These are phyloP conservation scores for Frieseomelitta varia DNA, from an alignment of 1,140 invertebrate genomes.

Conservation along the genomic window DNA sequence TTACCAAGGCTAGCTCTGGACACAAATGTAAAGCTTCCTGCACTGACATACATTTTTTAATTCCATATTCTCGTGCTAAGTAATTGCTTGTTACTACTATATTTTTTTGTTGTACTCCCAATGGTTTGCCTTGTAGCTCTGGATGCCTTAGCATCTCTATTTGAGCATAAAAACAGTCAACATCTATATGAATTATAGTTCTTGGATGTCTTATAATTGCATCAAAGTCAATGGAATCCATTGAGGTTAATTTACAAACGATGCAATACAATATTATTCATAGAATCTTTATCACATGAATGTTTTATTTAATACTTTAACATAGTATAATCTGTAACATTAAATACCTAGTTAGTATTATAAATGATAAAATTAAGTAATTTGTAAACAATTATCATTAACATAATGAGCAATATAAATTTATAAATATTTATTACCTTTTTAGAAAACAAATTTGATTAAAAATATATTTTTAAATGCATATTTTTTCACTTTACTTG, in stretches of 20 bases:
- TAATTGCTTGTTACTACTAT: conserved; percentile 92
- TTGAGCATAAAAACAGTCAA: conserved; percentile 93
- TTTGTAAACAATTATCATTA: not conserved
- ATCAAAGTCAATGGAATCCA: conserved; percentile 75
- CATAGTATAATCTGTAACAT: conserved; percentile 41
- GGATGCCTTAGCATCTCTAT: conserved; percentile 89
- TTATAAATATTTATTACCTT: conserved; percentile 16
- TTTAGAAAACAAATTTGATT: not conserved
- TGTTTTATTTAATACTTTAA: conserved; percentile 24
- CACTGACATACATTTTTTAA: conserved; percentile 89
- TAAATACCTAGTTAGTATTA: not conserved
- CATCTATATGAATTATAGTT: conserved; percentile 89
- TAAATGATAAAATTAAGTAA: not conserved
- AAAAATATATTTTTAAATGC: conserved; percentile 3
- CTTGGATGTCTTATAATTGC: conserved; percentile 81
- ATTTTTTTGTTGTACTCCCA: conserved; percentile 91
- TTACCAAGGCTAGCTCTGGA: conserved; percentile 86
- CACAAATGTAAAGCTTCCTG: conserved; percentile 87
- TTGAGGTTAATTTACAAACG: conserved; percentile 55
- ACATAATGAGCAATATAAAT: not conserved
- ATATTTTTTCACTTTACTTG: conserved; percentile 2
- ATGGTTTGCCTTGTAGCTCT: conserved; percentile 84
- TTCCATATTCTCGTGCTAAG: conserved; percentile 86
- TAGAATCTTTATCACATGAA: conserved; percentile 35
- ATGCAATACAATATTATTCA: conserved; percentile 27